phyloP scores from a whole-genome alignment of 2,113 vertebrate genomes.

The Megaceryle maxima region DNA sequence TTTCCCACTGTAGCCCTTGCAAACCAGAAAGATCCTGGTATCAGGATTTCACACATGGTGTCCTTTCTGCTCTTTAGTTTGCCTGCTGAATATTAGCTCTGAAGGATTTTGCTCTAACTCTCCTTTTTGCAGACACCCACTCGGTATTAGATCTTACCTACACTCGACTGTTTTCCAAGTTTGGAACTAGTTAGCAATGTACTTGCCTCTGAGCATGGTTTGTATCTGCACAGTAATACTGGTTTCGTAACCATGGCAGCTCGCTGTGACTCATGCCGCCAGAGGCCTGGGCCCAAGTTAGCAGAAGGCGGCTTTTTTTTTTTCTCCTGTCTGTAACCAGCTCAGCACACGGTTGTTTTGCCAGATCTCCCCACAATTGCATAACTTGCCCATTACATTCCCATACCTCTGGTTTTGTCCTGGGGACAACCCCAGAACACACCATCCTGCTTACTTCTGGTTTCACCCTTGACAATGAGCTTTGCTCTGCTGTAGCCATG shows the following conservation, averaged over 20 bases:
- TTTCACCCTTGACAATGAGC: not conserved
- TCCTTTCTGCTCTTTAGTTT: not conserved
- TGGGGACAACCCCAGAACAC: not conserved
- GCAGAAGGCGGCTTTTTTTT: not conserved
- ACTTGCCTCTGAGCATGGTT: conserved; percentile 34
- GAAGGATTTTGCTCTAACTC: not conserved
- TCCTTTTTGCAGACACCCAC: conserved; percentile 32
- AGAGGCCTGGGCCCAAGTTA: conserved; percentile 43
- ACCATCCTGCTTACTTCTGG: not conserved
- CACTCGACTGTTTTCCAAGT: conserved; percentile 19
- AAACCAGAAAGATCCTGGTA: not conserved
- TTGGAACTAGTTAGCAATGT: not conserved
- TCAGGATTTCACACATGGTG: accelerated
- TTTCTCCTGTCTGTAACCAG: not conserved
- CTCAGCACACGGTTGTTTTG: not conserved
- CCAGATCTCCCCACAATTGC: not conserved
- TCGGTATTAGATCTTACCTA: conserved; percentile 28
- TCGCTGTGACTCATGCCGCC: conserved; percentile 49
- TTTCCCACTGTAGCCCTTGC: not conserved
- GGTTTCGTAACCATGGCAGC: conserved; percentile 59
- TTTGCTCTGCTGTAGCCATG: not conserved
- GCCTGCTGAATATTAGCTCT: not conserved
- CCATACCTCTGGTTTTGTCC: not conserved
- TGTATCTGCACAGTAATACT: conserved; percentile 36
- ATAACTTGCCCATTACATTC: not conserved